Evolutionary conservation across 2,113 vertebrate species (phyloP).

Genomic region (Triplophysa siluroides): DNA sequence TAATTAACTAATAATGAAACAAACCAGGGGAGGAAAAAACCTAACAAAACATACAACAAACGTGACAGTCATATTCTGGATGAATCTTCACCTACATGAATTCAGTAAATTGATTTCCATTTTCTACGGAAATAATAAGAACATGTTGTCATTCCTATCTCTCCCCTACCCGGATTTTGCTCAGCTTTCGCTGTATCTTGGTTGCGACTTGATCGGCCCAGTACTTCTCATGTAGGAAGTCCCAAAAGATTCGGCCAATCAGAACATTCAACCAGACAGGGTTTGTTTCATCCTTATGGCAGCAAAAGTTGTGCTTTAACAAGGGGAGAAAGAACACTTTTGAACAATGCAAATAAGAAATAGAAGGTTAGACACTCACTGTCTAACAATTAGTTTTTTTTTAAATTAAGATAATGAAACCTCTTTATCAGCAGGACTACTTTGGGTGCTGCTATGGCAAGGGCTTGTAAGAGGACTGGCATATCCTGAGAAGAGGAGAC

Average conservation of each 20-base stretch:
- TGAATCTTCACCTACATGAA: no score
- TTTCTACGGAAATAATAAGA: no score
- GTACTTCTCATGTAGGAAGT: conserved; percentile 82
- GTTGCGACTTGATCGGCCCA: conserved; percentile 79
- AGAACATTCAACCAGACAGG: conserved; percentile 80
- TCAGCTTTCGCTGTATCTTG: conserved; percentile 90
- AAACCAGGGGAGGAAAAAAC: no score
- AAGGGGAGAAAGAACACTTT: background rate
- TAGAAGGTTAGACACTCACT: no score
- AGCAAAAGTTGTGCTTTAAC: conserved; percentile 67
- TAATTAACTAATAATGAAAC: no score
- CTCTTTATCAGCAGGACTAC: conserved; percentile 68
- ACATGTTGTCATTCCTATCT: background rate
- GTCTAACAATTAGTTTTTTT: no score
- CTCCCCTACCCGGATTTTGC: conserved; percentile 83
- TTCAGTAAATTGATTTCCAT: no score
- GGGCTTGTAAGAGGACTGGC: conserved; percentile 67
- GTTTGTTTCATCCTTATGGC: conserved; percentile 50
- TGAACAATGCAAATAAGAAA: background rate
- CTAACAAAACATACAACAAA: no score
- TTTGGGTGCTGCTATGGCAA: conserved; percentile 59
- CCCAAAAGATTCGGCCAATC: conserved; percentile 87
- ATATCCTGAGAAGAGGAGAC: conserved; percentile 62
- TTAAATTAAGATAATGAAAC: no score
- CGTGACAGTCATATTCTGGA: no score